phyloP scores from a whole-genome alignment of 2,113 vertebrate genomes.

The Macrotus californicus region DNA sequence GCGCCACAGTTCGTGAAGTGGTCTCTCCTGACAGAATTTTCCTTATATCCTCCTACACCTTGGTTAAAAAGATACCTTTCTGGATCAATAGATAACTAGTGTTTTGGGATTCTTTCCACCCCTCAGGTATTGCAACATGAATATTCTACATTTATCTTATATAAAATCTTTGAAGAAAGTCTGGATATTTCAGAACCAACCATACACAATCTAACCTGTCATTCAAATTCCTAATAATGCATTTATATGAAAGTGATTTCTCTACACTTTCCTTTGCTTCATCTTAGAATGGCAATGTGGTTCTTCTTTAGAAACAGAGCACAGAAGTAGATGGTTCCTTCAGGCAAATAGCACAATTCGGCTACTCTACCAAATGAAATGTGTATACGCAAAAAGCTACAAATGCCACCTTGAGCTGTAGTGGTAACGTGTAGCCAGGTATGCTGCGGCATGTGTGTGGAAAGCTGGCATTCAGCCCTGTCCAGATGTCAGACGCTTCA shows the following conservation, averaged over 20 bases:
- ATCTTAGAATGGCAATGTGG: conserved; percentile 19
- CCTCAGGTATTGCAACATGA: neutral
- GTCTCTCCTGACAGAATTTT: neutral
- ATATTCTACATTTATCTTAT: neutral
- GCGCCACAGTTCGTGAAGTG: neutral
- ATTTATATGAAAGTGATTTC: neutral
- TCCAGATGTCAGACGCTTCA: neutral
- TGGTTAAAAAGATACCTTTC: neutral
- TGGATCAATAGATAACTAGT: neutral
- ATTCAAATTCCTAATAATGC: neutral
- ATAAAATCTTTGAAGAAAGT: neutral
- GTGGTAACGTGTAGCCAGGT: neutral
- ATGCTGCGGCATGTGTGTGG: neutral
- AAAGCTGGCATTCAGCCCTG: neutral
- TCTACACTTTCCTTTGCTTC: neutral
- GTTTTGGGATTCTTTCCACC: neutral
- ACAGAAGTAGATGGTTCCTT: neutral
- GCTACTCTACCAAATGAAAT: conserved; percentile 20
- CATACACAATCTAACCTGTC: neutral
- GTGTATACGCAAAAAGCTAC: neutral
- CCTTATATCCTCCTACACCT: neutral
- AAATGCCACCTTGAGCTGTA: neutral
- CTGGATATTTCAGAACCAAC: neutral
- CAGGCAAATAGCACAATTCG: neutral
- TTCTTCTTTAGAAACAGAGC: conserved; percentile 17